phyloP scores from a whole-genome alignment of 2,888 invertebrate genomes.

The Cyaniris semiargus region DNA sequence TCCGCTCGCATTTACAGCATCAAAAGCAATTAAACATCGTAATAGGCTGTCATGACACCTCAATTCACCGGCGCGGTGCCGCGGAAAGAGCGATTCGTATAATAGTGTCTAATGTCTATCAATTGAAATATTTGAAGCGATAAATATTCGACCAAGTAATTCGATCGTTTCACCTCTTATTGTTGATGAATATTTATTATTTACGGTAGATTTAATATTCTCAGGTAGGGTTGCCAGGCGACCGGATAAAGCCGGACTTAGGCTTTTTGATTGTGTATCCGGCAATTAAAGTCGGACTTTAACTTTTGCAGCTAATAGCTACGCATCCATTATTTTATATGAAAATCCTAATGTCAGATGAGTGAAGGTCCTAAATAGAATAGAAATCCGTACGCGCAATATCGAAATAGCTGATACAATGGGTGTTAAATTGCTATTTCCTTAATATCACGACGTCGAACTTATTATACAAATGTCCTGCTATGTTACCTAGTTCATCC shows the following conservation, averaged over 20 bases:
- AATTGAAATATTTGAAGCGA: constrained; percentile 20
- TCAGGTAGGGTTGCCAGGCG: constrained; percentile 32
- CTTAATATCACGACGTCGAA: too few species aligned
- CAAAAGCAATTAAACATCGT: constrained; percentile 16
- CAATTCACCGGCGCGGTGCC: neutral
- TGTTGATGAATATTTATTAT: constrained; percentile 49
- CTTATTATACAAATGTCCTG: too few species aligned
- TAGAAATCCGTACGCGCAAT: too few species aligned
- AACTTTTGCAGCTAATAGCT: neutral
- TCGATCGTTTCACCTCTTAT: constrained; percentile 37
- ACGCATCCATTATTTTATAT: too few species aligned
- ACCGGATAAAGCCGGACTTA: neutral
- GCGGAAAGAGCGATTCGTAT: constrained; percentile 17
- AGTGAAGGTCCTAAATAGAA: too few species aligned
- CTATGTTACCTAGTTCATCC: too few species aligned
- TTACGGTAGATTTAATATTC: constrained; percentile 32
- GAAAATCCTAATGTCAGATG: too few species aligned
- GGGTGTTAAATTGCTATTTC: too few species aligned
- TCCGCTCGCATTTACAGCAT: constrained; percentile 1
- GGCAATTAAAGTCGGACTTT: too few species aligned
- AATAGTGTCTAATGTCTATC: constrained; percentile 8
- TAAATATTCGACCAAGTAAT: neutral
- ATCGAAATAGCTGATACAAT: too few species aligned
- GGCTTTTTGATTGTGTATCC: too few species aligned
- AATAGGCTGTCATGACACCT: constrained; percentile 12